Evolutionary conservation across 2,113 vertebrate genomes (phyloP), one percentile per base, ranked within the genome.

Genomic region (Gopherus evgoodei): DNA sequence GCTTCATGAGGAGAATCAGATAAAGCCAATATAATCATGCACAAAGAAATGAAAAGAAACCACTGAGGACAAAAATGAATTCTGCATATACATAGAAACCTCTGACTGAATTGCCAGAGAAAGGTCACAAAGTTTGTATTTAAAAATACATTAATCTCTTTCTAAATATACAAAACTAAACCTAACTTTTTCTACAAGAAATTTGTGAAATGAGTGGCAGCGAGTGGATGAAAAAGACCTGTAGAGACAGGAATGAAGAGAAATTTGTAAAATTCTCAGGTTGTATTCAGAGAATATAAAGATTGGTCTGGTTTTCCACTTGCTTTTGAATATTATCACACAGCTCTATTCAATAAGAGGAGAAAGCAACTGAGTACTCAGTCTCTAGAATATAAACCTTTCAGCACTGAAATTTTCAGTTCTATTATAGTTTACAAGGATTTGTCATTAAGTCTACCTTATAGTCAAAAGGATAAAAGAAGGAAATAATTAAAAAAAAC

Each of bases 401-500:
- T 69, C 50, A 87, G 84, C 80, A 90, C 42, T 21, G 86, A 96
- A 93, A 94, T 62, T 79, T 94, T 72, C 54, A 88, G 21, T 0
- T 56, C 84, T 47, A 54, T 87, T 44, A 86, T 75, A 95, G 49
- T 72, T 95, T 95, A 83, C 83, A 91, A 95, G 89, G 75, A 81
- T 79, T 93, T 89, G 96, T 82, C 59, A 78, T 88, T 81, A 93
- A 3, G 10, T 35, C 11, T 84, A 83, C 84, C 49, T 80, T 79
- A 90, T 59, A 94, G 93, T 81, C 72, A 93, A 93, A 89, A 95
- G 81, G 56, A 82, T 94, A 87, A 87, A 97, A 95, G 91, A 88
- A 91, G 85, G 90, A 96, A 97, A 97, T 69, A 7, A 89, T 95
- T 94, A 85, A 35, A 95, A 94, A 96, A 83, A 47, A 53, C 88